Evolutionary conservation across 1,140 invertebrate species (phyloP), one percentile per base, ranked within the genome.

Genomic region (Aphis gossypii): DNA sequence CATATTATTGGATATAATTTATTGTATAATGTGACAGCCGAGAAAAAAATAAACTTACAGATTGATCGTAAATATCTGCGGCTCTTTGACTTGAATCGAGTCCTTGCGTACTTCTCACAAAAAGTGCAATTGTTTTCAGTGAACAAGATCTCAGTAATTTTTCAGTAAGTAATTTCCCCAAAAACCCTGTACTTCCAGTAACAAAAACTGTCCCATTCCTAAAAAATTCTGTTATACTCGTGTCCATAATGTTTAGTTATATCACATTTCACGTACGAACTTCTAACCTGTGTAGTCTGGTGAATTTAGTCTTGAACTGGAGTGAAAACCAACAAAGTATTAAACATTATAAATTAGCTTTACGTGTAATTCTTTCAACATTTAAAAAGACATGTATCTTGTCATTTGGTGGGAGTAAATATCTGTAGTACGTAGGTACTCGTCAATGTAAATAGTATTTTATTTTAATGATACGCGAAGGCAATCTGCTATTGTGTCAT

Each of bases 81-180:
- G 95, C 25, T 95, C 95, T 83, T 96, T 94, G 87, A 96, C 95
- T 21, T 21, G 46, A 25, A 20, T n/a, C 18, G 1, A 51, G 0
- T 51, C 46, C 86, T 51, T 51, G 51, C 18, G 35, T 88, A 35
- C 18, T 88, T 51, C 46, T 88, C 4, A 88, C 46, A 35, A 88
- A 30, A 35, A 88, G 0, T 30, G 46, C 86, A 35, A 88, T 35
- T 14, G 20, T 35, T 48, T 30, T n/a, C 5, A 88, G 95, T 2
- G 96, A 96, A 95, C 97, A 98, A 90, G 96, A 97, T 41, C 97
- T 94, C 0, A 98, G 95, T 21, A 98, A 94, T 95, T 98, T 98
- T 94, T 97, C 97, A 18, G 98, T 96, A 25, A 98, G 95, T 82
- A 96, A 96, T 95, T 97, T 98, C 9, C 97, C 97, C 95, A 98